Conservation (phyloP, 2,797 vertebrate genomes). For the Antrozous pallidus region DNA sequence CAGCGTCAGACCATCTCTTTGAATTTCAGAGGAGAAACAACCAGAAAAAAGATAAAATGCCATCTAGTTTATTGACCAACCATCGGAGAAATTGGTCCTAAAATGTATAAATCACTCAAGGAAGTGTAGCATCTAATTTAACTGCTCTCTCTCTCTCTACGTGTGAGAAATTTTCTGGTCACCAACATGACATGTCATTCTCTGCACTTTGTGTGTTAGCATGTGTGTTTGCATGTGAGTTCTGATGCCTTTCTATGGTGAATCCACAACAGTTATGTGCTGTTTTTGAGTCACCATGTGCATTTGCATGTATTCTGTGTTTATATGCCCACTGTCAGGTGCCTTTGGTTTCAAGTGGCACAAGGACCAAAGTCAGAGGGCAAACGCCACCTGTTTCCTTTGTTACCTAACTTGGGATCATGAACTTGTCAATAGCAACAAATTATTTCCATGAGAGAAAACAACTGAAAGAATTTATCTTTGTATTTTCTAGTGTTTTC, state of each 20-base stretch:
- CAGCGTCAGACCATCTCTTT: not conserved
- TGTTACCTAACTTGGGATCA: conserved; percentile 37
- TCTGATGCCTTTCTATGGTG: conserved; percentile 60
- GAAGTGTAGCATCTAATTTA: conserved; percentile 29
- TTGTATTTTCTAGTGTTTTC: conserved; percentile 56
- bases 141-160: conserved; percentile 44
- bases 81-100: not conserved
- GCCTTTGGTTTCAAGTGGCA: conserved; percentile 51
- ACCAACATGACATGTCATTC: conserved; percentile 56
- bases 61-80: not conserved
- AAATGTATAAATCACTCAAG: not conserved
- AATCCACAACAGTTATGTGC: conserved; percentile 61
- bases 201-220: conserved; percentile 58
- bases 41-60: conserved; percentile 29
- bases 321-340: conserved; percentile 37
- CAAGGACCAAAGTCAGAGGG: conserved; percentile 58
- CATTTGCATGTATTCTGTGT: conserved; percentile 61
- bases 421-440: conserved; percentile 21
- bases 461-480: conserved; percentile 40
- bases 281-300: conserved; percentile 72
- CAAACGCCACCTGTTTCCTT: conserved; percentile 49
- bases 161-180: conserved; percentile 34
- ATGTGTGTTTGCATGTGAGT: conserved; percentile 71
- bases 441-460: conserved; percentile 19
- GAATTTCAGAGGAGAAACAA: conserved; percentile 12